Evolutionary conservation across 2,888 invertebrate genomes (phyloP), one percentile per base, ranked within the genome.

Genomic region (Megastigmus dorsalis): DNA sequence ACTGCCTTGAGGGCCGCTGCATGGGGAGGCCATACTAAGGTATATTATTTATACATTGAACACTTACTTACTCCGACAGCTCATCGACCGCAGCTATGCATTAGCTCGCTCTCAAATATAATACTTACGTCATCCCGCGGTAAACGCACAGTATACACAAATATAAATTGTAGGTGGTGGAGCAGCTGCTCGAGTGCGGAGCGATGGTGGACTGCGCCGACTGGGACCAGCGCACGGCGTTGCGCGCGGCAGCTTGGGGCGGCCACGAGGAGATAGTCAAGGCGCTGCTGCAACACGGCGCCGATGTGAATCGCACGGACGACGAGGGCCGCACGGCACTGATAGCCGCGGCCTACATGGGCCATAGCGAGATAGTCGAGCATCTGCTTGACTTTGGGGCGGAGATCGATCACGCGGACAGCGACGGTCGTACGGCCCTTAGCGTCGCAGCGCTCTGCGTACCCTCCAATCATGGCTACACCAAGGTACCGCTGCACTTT

Each of bases 331-430:
- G 98, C 78, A 98, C 98, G 0, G 96, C 98, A 0, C 90, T 98
- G 50, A 95, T 98, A 78, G 98, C 98, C 0, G 97, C 97, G 18
- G 97, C 97, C 0, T 98, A 97, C 88, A 98, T 97, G 97, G 96
- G 97, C 0, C 97, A 97, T 88, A 93, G 94, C n/a, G 95, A 95
- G 83, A 96, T 97, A 76, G 96, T 97, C 28, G 93, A 94, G 76
- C 93, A 94, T 78, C 89, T 97, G 48, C 89, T 97, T 9, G 94
- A 95, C 80, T 93, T 93, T 74, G 95, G 95, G 1, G 97, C 96
- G 0, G 91, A 93, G 82, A 93, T 96, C 23, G 94, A 97, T 87
- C 96, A 95, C 82, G 93, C 95, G 0, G 97, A 97, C 82, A 92
- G 94, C 72, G 96, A 96, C 84, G 96, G 96, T 45, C 91, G 96